A percentile compares a stretch with the other conserved stretches of the same genome.
phyloP scores from a whole-genome alignment of 2,113 vertebrate genomes.

The Chionomys nivalis region DNA sequence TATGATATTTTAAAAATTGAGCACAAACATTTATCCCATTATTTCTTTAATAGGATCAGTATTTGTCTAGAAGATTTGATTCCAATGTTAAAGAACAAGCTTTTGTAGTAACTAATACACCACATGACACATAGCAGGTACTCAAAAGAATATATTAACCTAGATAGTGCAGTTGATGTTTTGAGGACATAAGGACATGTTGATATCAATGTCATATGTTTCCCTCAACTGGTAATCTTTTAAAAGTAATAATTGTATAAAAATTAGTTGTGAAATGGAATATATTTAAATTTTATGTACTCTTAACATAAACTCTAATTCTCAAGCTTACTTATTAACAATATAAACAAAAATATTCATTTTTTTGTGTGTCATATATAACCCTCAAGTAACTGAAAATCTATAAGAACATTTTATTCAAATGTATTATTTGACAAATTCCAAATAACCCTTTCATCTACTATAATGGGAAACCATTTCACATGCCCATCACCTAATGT shows the following conservation, averaged over 20 bases:
- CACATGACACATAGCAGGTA: background rate
- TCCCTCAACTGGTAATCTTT: background rate
- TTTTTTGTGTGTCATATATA: conserved; percentile 62
- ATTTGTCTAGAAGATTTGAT: conserved; percentile 41
- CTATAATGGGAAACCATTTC: conserved; percentile 71
- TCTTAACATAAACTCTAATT: conserved; percentile 74
- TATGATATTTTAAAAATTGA: conserved; percentile 10
- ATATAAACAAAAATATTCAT: conserved; percentile 68
- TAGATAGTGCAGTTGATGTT: conserved; percentile 17
- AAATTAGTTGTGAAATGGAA: conserved; percentile 53
- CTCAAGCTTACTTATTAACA: conserved; percentile 72
- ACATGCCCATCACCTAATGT: conserved; percentile 54
- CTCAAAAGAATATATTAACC: conserved; percentile 53
- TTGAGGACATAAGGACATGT: background rate
- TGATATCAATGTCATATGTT: background rate
- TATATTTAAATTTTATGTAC: conserved; percentile 59
- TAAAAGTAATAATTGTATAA: conserved; percentile 51
- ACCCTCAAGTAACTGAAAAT: conserved; percentile 74
- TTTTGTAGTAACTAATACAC: background rate
- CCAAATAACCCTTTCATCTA: conserved; percentile 71
- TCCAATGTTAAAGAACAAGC: background rate
- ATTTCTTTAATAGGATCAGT: background rate
- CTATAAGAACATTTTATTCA: conserved; percentile 59
- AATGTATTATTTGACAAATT: conserved; percentile 61
- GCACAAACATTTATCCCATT: background rate